These are phyloP conservation scores for Cryptus armator DNA, from an alignment of 2,888 invertebrate species.

Conservation along the genomic window DNA sequence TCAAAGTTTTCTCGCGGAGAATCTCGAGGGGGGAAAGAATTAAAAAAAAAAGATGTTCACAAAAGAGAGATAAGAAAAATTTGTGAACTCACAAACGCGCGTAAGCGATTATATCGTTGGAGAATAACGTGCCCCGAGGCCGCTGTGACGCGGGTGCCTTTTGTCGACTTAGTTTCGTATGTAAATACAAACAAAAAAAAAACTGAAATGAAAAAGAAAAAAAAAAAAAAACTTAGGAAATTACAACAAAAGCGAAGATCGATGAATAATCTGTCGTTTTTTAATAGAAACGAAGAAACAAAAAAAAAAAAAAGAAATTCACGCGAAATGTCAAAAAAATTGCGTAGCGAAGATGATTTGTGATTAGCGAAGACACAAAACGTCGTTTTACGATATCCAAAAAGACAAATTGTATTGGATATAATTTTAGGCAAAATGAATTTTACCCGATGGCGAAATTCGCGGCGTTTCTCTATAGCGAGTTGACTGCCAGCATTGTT, in stretches of 20 bases:
- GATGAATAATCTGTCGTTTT: constrained; percentile 25
- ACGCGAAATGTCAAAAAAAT: constrained; percentile 14
- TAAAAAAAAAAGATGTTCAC: neutral
- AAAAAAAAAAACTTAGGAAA: constrained; percentile 28
- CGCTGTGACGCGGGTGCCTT: constrained; percentile 72
- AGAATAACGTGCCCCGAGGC: constrained; percentile 62
- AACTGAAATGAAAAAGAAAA: neutral
- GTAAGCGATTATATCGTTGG: constrained; percentile 50
- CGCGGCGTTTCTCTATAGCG: constrained; percentile 40
- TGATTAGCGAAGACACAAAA: constrained; percentile 24
- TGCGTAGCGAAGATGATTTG: constrained; percentile 17
- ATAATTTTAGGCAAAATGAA: constrained; percentile 57
- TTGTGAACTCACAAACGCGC: constrained; percentile 24
- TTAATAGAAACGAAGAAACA: constrained; percentile 21
- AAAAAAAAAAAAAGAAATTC: constrained; percentile 4
- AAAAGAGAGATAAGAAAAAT: constrained; percentile 16
- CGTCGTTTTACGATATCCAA: constrained; percentile 48
- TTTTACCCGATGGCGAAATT: constrained; percentile 50
- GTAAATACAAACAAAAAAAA: constrained; percentile 38
- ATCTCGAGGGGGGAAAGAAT: constrained; percentile 1
- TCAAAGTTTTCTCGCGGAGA: neutral
- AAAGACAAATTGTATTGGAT: constrained; percentile 20
- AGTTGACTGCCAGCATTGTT: constrained; percentile 44
- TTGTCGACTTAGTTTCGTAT: constrained; percentile 64
- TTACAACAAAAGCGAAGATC: constrained; percentile 16